These are phyloP conservation scores for Himalopsyche kuldschensis DNA, from an alignment of 2,888 invertebrate species.

Conservation along the genomic window DNA sequence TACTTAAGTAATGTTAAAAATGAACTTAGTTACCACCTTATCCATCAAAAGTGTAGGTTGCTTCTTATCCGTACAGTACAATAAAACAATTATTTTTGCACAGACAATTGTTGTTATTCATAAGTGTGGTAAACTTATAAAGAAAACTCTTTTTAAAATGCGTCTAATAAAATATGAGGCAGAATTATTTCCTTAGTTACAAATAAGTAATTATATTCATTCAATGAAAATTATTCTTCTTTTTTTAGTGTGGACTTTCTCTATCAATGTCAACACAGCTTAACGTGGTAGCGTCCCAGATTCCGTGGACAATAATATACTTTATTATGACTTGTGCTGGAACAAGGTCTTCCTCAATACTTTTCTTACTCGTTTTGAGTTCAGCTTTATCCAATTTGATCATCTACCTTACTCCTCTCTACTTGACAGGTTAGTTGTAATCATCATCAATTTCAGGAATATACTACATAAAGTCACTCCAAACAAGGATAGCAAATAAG, in stretches of 20 bases:
- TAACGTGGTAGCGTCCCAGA: constrained; percentile 30
- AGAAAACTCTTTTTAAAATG: background rate
- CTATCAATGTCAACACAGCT: constrained; percentile 21
- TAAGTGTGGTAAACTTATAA: too few species aligned
- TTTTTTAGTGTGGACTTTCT: constrained; percentile 24
- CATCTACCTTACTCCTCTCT: constrained; percentile 30
- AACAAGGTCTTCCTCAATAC: constrained; percentile 21
- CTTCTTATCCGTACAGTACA: too few species aligned
- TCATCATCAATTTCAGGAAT: too few species aligned
- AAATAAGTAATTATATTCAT: too few species aligned
- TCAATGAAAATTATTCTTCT: background rate
- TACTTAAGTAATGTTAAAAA: too few species aligned
- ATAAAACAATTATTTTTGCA: too few species aligned
- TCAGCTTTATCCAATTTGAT: constrained; percentile 27
- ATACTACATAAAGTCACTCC: too few species aligned
- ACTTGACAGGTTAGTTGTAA: constrained; percentile 21
- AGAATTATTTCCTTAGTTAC: too few species aligned
- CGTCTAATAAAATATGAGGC: background rate
- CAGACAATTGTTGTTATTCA: too few species aligned
- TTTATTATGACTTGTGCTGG: constrained; percentile 27
- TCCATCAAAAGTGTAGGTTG: too few species aligned
- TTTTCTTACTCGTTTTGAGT: constrained; percentile 23
- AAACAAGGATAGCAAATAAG: too few species aligned
- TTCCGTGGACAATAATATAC: constrained; percentile 24
- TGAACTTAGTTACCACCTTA: too few species aligned